Conservation (phyloP, 2,797 vertebrate genomes). For the Acanthopagrus latus region DNA sequence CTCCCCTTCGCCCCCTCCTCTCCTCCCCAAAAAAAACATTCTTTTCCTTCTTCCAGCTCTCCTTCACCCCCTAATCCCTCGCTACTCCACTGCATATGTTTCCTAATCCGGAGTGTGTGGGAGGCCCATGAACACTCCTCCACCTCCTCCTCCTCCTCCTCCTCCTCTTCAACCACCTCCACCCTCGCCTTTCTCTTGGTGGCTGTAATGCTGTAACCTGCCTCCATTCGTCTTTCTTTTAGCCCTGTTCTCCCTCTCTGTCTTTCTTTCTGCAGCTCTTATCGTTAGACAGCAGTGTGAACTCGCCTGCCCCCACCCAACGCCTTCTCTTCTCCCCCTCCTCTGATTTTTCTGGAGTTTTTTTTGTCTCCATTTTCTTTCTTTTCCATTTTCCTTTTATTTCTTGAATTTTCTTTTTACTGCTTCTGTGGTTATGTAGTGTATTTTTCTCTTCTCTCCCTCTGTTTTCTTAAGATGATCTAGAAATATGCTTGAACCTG, state of each 20-base stretch:
- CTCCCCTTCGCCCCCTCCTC: constrained; percentile 54
- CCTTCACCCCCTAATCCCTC: constrained; percentile 81
- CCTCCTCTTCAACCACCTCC: constrained; percentile 34
- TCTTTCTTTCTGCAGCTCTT: constrained; percentile 64
- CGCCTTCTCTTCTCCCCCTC: not conserved
- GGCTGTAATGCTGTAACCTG: constrained; percentile 78
- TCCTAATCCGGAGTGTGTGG: constrained; percentile 85
- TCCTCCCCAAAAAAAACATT: constrained; percentile 74
- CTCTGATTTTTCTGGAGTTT: constrained; percentile 9
- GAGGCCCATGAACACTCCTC: constrained; percentile 61
- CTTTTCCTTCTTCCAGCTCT: constrained; percentile 76
- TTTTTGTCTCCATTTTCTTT: not conserved
- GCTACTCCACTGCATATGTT: constrained; percentile 83
- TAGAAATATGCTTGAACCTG: constrained; percentile 5
- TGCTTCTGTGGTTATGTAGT: not conserved
- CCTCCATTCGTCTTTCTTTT: constrained; percentile 66
- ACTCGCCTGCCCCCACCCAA: constrained; percentile 14
- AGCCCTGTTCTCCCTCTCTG: constrained; percentile 34
- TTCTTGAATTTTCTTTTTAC: constrained; percentile 7
- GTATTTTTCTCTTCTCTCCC: not conserved
- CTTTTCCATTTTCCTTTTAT: not conserved
- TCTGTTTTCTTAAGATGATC: constrained; percentile 7
- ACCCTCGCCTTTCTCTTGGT: constrained; percentile 61
- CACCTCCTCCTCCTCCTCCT: not conserved
- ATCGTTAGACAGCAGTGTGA: constrained; percentile 57